Evolutionary conservation across 2,888 invertebrate genomes (phyloP).

Genomic region (Rhaphigaster nebulosa): DNA sequence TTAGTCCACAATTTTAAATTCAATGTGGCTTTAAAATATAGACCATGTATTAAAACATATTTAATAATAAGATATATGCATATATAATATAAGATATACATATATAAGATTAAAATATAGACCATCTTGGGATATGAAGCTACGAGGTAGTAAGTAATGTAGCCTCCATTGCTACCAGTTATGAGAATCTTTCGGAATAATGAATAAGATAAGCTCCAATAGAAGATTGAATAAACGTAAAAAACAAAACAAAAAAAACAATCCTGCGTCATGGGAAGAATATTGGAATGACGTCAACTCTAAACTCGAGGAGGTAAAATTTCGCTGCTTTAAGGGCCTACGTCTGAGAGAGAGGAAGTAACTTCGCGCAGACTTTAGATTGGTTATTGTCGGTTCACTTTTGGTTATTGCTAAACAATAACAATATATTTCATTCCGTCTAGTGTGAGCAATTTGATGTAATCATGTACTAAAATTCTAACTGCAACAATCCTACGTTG

Average conservation of each 20-base stretch:
- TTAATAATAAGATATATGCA: no score
- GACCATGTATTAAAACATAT: no score
- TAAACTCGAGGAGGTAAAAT: not conserved
- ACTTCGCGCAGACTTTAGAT: not conserved
- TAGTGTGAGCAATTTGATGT: no score
- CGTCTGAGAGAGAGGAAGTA: not conserved
- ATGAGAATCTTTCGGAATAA: not conserved
- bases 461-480: no score
- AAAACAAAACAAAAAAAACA: not conserved
- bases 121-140: no score
- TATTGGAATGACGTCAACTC: not conserved
- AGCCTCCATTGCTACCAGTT: no score
- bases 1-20: no score
- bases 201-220: not conserved
- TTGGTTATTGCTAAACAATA: not conserved
- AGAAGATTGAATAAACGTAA: not conserved
- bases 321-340: not conserved
- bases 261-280: not conserved
- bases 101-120: no score
- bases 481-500: no score
- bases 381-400: not conserved
- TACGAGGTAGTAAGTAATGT: no score
- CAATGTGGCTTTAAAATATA: no score
- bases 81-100: no score
- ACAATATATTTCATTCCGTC: not conserved